Percentiles rank a stretch among this genome's conserved stretches.
Evolutionary conservation across 2,888 invertebrate genomes (phyloP).

Genomic region (Tubiluchus corallicola): DNA sequence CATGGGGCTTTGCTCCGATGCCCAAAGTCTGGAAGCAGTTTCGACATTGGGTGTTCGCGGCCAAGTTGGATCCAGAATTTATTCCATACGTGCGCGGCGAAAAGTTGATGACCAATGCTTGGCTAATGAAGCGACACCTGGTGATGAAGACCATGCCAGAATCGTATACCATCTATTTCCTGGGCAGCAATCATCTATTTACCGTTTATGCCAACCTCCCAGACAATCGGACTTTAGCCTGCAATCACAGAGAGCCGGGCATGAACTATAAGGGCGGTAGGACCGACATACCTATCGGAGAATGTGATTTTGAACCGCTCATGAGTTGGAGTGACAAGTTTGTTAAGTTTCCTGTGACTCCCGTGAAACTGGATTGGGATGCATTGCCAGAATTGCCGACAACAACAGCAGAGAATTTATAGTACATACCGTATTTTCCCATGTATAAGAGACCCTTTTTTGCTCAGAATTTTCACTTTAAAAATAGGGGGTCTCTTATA

Average conservation of each 20-base stretch:
- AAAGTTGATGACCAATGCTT: not conserved
- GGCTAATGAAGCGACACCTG: not conserved
- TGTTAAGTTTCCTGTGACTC: not conserved
- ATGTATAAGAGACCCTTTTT: no score
- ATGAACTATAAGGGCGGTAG: constrained; percentile 1
- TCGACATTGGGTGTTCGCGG: not conserved
- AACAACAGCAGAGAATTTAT: no score
- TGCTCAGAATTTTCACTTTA: no score
- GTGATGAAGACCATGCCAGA: not conserved
- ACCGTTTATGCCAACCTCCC: not conserved
- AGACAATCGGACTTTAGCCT: not conserved
- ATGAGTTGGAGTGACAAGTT: not conserved
- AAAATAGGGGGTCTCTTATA: no score
- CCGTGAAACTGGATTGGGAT: not conserved
- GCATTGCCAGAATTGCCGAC: not conserved
- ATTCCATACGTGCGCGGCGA: not conserved
- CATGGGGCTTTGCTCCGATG: not conserved
- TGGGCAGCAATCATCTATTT: not conserved
- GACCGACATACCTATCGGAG: not conserved
- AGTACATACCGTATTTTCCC: no score
- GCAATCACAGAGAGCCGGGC: not conserved
- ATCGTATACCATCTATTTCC: not conserved
- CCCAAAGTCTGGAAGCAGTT: not conserved
- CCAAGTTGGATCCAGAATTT: not conserved
- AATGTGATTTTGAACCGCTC: not conserved